These are phyloP conservation scores for Stegostoma tigrinum DNA, from an alignment of 2,113 vertebrate species.

Conservation along the genomic window DNA sequence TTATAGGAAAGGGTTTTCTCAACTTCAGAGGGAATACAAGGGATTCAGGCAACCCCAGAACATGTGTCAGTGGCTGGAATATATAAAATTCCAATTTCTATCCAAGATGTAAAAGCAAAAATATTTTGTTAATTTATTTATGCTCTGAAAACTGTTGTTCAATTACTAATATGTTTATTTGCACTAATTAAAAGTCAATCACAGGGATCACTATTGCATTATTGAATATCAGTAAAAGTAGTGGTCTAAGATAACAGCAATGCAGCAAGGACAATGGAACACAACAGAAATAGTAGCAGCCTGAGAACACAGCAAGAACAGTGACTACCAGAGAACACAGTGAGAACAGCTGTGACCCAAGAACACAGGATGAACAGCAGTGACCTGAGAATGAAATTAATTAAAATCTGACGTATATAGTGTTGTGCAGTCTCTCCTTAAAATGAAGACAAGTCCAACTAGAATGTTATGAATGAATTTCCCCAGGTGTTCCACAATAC, in stretches of 20 bases:
- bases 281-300: background rate
- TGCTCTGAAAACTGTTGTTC: background rate
- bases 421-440: no score
- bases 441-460: no score
- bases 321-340: no score
- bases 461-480: no score
- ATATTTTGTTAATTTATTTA: background rate
- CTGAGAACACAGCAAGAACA: no score
- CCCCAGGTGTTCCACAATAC: no score
- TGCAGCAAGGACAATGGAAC: background rate
- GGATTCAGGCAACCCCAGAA: background rate
- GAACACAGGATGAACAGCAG: no score
- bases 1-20: background rate
- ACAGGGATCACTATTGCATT: background rate
- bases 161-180: background rate
- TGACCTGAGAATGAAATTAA: no score
- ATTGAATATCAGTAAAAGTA: background rate
- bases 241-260: no score
- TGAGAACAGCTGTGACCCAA: no score
- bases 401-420: no score
- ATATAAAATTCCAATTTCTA: no score
- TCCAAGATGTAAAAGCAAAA: background rate
- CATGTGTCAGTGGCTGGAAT: background rate
- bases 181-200: background rate
- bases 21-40: background rate